These are phyloP conservation scores for Parelbella ahira DNA, from an alignment of 2,888 invertebrate genomes.

Conservation along the genomic window DNA sequence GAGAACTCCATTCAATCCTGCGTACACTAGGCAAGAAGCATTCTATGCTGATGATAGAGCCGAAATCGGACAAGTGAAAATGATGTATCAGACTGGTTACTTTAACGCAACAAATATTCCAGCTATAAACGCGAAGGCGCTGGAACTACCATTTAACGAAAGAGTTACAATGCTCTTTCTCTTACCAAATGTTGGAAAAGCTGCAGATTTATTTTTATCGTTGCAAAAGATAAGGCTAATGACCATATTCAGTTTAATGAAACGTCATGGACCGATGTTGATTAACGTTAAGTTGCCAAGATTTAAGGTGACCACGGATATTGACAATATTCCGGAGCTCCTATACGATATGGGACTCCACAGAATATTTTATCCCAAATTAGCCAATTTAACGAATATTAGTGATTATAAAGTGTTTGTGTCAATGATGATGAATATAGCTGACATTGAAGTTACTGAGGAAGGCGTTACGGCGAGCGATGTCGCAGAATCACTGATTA, in stretches of 20 bases:
- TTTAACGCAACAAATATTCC: constrained; percentile 42
- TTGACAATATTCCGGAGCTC: constrained; percentile 65
- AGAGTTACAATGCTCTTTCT: constrained; percentile 83
- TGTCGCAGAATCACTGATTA: constrained; percentile 40
- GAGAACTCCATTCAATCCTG: constrained; percentile 45
- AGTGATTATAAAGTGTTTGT: constrained; percentile 47
- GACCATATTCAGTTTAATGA: constrained; percentile 65
- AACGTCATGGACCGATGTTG: constrained; percentile 50
- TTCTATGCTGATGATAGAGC: constrained; percentile 51
- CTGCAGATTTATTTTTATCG: constrained; percentile 58
- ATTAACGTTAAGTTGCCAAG: constrained; percentile 81
- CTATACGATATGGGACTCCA: constrained; percentile 61
- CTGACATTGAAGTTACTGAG: constrained; percentile 61
- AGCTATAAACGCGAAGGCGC: constrained; percentile 43
- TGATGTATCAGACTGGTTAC: constrained; percentile 46
- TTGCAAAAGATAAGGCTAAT: constrained; percentile 64
- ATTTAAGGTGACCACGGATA: constrained; percentile 77
- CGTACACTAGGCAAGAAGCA: constrained; percentile 45
- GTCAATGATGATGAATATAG: constrained; percentile 60
- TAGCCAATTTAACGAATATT: constrained; percentile 48
- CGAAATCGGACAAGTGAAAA: constrained; percentile 52
- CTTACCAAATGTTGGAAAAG: constrained; percentile 72
- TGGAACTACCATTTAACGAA: constrained; percentile 56
- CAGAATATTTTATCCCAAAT: constrained; percentile 45
- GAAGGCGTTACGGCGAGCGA: constrained; percentile 55